These are phyloP conservation scores for Halictus rubicundus DNA, from an alignment of 1,140 invertebrate species.

Conservation along the genomic window DNA sequence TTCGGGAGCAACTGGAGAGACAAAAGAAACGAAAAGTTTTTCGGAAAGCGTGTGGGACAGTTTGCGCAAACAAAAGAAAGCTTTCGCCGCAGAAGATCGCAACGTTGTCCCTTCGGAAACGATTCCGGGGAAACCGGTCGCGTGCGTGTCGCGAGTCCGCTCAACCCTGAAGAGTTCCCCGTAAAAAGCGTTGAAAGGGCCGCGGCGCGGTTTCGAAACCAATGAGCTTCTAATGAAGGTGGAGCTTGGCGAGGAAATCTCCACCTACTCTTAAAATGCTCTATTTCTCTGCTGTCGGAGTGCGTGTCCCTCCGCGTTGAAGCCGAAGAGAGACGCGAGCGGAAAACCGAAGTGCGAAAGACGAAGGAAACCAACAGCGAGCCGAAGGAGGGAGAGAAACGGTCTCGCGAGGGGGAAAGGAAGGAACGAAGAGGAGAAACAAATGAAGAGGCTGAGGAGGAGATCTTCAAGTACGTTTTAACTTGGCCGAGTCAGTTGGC, in stretches of 20 bases:
- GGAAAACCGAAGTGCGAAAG: slow-evolving; percentile 37
- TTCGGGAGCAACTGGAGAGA: too few species aligned
- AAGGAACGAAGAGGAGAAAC: slow-evolving; percentile 38
- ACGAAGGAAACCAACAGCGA: slow-evolving; percentile 42
- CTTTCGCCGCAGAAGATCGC: not conserved
- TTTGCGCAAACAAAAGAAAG: too few species aligned
- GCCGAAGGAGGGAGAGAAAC: not conserved
- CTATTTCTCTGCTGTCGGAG: slow-evolving; percentile 72
- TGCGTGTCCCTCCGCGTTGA: slow-evolving; percentile 42
- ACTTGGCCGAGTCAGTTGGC: slow-evolving; percentile 78
- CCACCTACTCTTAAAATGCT: slow-evolving; percentile 79
- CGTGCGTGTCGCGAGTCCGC: not conserved
- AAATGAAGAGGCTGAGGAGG: slow-evolving; percentile 59
- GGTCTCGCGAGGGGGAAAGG: not conserved
- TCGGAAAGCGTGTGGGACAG: too few species aligned
- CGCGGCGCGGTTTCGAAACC: slow-evolving; percentile 63
- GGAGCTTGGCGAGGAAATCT: slow-evolving; percentile 76
- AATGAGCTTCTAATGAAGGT: slow-evolving; percentile 78
- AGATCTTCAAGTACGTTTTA: slow-evolving; percentile 75
- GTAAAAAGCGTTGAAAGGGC: slow-evolving; percentile 9
- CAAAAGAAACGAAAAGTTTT: too few species aligned
- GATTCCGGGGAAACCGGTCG: slow-evolving; percentile 8
- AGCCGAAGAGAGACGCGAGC: slow-evolving; percentile 39
- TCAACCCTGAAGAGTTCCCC: slow-evolving; percentile 1
- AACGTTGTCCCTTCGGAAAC: not conserved